Base-by-base conservation (phyloP, 2,888 invertebrate species). In the Acrobasis consociella region DNA sequence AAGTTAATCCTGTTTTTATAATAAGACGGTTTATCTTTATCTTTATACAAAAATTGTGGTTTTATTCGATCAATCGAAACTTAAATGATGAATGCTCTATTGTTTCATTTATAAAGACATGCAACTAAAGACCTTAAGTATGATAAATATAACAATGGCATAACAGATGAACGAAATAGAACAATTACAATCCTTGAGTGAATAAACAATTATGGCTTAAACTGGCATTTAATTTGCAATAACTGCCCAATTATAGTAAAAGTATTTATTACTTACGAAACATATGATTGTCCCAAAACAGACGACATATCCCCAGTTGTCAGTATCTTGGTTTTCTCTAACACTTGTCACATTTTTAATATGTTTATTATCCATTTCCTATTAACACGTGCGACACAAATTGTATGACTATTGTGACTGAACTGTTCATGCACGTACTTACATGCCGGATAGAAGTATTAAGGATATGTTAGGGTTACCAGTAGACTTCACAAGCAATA, bases 251-350 rank as follows among this genome's bases (percentile, higher is more conserved):
- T 53, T 38, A 46, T 5, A 8, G n/a, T 38, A 53, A 53, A 53
- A 59, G 15, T 50, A 51, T 31, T 2, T 31, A 39, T 42, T 72
- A 90, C 94, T 94, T 82, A 95, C 95, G 80, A 94, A 95, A 58
- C 94, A 93, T 37, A 95, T 80, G 56, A 94, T 89, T 63, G 94
- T 93, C 17, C 95, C 95, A 22, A 94, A 78, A 56, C 95, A 94
- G 42, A 95, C 94, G 60, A 93, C 86, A 83, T 95, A 95, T 5
- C 95, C 95, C 95, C 95, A 95, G 16, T 63, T 63, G 58, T 63
- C 63, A 53, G 70, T 63, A 49, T 71, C 67, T 60, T 50, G 63
- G 60, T 62, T 58, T 62, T 66, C 69, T 64, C 60, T 67, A 37
- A 62, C 63, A 39, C 58, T 62, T 15, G 5, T 56, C 52, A 37